Conservation (phyloP, 2,797 vertebrate genomes). For the Bothrops alternatus region DNA sequence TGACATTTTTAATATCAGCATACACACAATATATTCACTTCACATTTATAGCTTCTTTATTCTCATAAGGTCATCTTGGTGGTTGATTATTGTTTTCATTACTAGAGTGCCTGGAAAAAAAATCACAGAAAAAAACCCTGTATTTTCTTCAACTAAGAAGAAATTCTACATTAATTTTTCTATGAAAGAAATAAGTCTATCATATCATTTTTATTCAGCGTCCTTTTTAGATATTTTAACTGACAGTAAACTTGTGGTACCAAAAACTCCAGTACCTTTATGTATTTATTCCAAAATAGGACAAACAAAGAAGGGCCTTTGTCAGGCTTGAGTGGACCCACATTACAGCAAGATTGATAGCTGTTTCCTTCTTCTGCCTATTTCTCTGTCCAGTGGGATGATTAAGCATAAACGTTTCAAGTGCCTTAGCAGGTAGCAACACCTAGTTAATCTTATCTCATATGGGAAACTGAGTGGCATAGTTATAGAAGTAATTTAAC, state of each 20-base stretch:
- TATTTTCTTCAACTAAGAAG: not conserved
- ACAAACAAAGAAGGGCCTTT: not conserved
- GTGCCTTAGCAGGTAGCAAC: not conserved
- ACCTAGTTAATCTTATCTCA: not conserved
- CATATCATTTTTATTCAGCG: not conserved
- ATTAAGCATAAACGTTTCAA: not conserved
- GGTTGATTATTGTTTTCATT: not conserved
- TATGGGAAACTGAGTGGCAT: not conserved
- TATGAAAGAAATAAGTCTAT: not conserved
- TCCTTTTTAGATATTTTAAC: not conserved
- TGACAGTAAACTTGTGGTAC: not conserved
- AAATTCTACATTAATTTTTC: not conserved
- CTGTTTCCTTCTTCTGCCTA: not conserved
- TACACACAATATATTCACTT: not conserved
- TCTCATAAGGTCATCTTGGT: not conserved
- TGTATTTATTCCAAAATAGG: not conserved
- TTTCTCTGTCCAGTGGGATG: not conserved
- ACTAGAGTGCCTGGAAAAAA: not conserved
- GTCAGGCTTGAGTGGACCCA: not conserved
- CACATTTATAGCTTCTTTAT: not conserved
- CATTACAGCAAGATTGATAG: not conserved
- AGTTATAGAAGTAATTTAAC: too few relatives aligned
- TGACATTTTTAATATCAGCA: not conserved
- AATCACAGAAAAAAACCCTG: not conserved
- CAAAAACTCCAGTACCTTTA: not conserved